A percentile compares a stretch with the other conserved stretches of the same genome.
phyloP scores from a whole-genome alignment of 2,797 vertebrate species.

The Champsocephalus esox region DNA sequence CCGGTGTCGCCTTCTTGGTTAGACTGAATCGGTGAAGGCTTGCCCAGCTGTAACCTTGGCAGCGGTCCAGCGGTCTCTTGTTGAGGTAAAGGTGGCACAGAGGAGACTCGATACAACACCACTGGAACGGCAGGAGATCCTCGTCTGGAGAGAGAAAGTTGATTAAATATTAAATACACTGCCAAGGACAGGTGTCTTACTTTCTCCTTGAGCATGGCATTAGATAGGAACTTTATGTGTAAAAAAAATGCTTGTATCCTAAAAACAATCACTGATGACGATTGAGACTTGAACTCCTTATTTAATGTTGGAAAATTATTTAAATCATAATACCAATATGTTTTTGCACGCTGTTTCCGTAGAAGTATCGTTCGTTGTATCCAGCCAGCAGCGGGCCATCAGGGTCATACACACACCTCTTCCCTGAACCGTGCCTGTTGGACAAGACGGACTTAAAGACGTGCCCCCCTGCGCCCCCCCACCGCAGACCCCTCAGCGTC shows the following conservation, averaged over 20 bases:
- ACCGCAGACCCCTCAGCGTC: conserved; percentile 76
- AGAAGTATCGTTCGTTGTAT: conserved; percentile 85
- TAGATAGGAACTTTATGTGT: background rate
- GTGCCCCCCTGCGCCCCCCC: conserved; percentile 73
- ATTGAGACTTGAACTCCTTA: no score
- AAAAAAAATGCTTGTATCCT: no score
- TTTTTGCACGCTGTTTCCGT: conserved; percentile 65
- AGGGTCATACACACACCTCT: conserved; percentile 85
- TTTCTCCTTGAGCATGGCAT: conserved; percentile 3
- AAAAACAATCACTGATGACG: background rate
- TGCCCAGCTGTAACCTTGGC: conserved; percentile 81
- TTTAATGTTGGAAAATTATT: background rate
- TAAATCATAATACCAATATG: conserved; percentile 80
- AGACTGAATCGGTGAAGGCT: conserved; percentile 31
- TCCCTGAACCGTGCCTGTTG: conserved; percentile 81
- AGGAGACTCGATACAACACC: conserved; percentile 86
- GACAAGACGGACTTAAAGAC: conserved; percentile 80
- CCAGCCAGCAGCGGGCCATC: conserved; percentile 85
- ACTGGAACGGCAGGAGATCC: conserved; percentile 87
- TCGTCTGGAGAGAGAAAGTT: conserved; percentile 72
- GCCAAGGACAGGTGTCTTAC: background rate
- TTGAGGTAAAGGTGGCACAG: conserved; percentile 83
- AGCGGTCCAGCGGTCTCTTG: conserved; percentile 86
- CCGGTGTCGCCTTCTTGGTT: conserved; percentile 67
- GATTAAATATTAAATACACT: background rate